A percentile compares a stretch with the other conserved stretches of the same genome.
phyloP scores from a whole-genome alignment of 2,113 vertebrate species.

The Equus przewalskii region DNA sequence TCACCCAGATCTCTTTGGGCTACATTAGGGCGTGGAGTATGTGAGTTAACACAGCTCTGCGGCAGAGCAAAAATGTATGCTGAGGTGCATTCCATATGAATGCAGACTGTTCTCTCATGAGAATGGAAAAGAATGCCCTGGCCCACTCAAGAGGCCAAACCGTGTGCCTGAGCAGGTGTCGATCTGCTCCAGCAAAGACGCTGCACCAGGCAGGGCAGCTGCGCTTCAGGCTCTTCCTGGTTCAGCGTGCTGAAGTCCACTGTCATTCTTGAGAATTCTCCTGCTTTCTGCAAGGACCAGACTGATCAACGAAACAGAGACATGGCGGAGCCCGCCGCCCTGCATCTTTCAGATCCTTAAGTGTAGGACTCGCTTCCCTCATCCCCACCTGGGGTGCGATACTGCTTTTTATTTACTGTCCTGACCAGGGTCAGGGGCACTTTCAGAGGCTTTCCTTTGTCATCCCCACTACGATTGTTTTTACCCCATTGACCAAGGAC shows the following conservation, averaged over 20 bases:
- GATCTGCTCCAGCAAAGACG: neutral
- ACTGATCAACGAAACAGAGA: too few relatives aligned
- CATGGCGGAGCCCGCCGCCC: neutral
- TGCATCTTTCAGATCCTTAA: neutral
- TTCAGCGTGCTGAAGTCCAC: too few relatives aligned
- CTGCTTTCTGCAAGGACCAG: neutral
- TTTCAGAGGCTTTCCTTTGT: neutral
- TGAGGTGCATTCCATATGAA: neutral
- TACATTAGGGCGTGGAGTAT: too few relatives aligned
- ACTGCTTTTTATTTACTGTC: accelerated
- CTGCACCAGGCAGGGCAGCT: neutral
- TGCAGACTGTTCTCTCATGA: neutral
- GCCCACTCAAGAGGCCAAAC: too few relatives aligned
- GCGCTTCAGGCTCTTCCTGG: neutral
- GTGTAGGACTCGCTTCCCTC: neutral
- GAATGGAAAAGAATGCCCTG: neutral
- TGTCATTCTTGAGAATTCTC: neutral
- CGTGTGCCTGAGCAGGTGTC: neutral
- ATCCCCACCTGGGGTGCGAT: neutral
- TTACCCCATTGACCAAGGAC: neutral
- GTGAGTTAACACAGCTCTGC: accelerated
- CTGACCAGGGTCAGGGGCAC: neutral
- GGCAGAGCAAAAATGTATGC: neutral
- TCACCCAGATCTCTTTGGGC: neutral
- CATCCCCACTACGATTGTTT: neutral